phyloP scores from a whole-genome alignment of 1,140 invertebrate genomes.

The Drosophila eugracilis region DNA sequence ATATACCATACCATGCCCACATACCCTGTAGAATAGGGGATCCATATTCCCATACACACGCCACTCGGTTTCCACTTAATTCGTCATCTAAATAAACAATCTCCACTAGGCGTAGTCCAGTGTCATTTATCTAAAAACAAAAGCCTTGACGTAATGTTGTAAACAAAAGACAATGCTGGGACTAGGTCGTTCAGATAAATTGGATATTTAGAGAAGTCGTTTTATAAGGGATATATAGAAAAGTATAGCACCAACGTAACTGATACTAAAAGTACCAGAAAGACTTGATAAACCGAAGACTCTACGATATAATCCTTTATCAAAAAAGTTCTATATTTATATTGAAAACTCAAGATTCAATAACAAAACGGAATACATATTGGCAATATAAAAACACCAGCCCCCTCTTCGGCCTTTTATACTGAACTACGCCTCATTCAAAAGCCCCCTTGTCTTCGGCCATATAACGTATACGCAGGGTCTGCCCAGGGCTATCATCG shows the following conservation, averaged over 20 bases:
- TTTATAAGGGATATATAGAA: neutral
- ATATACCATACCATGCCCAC: constrained; percentile 32
- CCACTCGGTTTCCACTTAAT: constrained; percentile 23
- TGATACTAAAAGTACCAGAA: no score
- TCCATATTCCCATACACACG: neutral
- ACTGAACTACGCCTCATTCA: neutral
- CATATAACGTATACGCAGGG: constrained; percentile 68
- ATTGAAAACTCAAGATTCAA: no score
- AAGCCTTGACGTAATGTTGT: constrained; percentile 54
- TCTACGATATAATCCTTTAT: no score
- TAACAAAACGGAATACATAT: no score
- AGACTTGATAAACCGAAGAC: no score
- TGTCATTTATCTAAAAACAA: constrained; percentile 32
- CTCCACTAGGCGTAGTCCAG: constrained; percentile 24
- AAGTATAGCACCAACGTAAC: no score
- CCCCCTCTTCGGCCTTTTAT: neutral
- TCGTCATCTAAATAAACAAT: constrained; percentile 55
- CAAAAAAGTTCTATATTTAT: no score
- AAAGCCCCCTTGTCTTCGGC: constrained; percentile 32
- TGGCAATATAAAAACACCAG: neutral
- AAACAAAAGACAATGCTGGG: constrained; percentile 45
- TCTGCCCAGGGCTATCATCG: constrained; percentile 65
- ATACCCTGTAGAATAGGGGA: neutral
- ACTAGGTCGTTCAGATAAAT: constrained; percentile 65
- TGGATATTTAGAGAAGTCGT: constrained; percentile 12